Evolutionary conservation across 2,797 vertebrate species (phyloP).

Genomic region (Selene dorsalis): DNA sequence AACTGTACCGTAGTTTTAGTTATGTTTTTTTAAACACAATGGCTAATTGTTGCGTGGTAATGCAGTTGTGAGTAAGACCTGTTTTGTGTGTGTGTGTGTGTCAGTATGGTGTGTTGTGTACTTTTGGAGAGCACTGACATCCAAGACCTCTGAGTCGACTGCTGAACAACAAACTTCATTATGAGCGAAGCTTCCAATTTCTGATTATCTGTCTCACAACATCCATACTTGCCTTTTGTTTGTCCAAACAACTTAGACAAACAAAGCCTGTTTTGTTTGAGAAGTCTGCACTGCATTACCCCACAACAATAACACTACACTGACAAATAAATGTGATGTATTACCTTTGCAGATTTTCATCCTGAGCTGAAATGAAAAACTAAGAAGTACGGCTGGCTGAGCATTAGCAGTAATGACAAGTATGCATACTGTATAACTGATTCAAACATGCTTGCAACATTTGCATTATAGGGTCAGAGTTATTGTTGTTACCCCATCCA

Average conservation of each 20-base stretch:
- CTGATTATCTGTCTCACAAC: conserved; percentile 20
- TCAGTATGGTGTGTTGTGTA: background rate
- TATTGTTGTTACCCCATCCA: background rate
- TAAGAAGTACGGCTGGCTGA: conserved; percentile 2
- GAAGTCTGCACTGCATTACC: conserved; percentile 30
- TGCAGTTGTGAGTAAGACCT: conserved; percentile 8
- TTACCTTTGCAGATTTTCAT: conserved; percentile 4
- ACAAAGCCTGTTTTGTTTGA: conserved; percentile 40
- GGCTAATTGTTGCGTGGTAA: conserved; percentile 1
- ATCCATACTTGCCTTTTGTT: conserved; percentile 41
- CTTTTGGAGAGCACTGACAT: background rate
- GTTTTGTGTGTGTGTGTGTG: background rate
- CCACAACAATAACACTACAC: conserved; percentile 35
- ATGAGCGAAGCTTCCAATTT: conserved; percentile 24
- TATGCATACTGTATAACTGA: background rate
- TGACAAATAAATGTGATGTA: conserved; percentile 30
- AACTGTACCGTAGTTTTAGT: no score
- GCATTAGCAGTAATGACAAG: conserved; percentile 2
- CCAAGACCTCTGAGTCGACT: conserved; percentile 29
- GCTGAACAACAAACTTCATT: conserved; percentile 15
- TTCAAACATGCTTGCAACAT: background rate
- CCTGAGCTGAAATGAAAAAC: conserved; percentile 20
- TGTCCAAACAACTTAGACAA: conserved; percentile 31
- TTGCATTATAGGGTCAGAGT: background rate
- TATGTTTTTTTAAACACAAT: no score